These are phyloP conservation scores for Cantharis nigra DNA, from an alignment of 2,888 invertebrate species.

Conservation along the genomic window DNA sequence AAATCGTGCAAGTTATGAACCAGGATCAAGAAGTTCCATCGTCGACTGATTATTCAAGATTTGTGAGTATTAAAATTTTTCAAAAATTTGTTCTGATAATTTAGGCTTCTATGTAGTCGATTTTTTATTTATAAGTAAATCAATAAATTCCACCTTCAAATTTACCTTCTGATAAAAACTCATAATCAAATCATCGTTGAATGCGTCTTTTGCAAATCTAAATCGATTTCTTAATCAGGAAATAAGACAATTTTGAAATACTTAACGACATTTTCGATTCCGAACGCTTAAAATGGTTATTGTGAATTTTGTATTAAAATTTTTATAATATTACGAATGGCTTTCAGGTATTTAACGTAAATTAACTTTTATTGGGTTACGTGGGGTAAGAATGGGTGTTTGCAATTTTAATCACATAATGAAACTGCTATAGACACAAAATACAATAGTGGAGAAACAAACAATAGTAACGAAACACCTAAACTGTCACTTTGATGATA, in stretches of 20 bases:
- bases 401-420: conserved; percentile 39
- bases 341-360: not conserved
- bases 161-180: not conserved
- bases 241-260: conserved; percentile 44
- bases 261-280: conserved; percentile 35
- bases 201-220: conserved; percentile 14
- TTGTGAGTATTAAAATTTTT: conserved; percentile 46
- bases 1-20: conserved; percentile 46
- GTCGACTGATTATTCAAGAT: conserved; percentile 49
- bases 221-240: conserved; percentile 39
- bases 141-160: not conserved
- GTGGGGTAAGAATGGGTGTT: not conserved
- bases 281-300: not conserved
- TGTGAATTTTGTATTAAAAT: not conserved
- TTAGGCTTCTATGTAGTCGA: not conserved
- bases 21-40: conserved; percentile 55
- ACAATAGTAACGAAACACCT: conserved; percentile 41
- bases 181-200: conserved; percentile 13
- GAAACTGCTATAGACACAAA: conserved; percentile 37
- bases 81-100: not conserved
- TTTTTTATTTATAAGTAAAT: not conserved
- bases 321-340: not conserved
- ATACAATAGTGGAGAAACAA: conserved; percentile 42
- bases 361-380: not conserved
- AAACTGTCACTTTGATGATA: conserved; percentile 17